These are phyloP conservation scores for Psettodes erumei DNA, from an alignment of 2,113 vertebrate species.

Conservation along the genomic window DNA sequence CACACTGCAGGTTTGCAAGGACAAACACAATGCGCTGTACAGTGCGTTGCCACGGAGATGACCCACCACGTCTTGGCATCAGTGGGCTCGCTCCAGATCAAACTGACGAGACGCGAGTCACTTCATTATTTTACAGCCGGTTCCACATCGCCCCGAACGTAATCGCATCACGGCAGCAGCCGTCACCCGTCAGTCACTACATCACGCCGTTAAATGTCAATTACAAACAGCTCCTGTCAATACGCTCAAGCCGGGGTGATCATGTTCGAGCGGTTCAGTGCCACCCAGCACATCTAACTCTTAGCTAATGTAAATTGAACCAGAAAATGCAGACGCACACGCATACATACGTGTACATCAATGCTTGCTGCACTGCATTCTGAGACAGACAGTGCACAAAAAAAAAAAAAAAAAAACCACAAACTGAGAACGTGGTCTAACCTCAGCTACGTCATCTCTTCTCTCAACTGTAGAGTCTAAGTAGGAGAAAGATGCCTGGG, in stretches of 20 bases:
- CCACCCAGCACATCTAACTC: constrained; percentile 27
- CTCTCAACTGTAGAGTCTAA: neutral
- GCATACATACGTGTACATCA: neutral
- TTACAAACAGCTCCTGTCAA: constrained; percentile 54
- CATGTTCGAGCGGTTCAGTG: constrained; percentile 13
- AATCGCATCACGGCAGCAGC: constrained; percentile 29
- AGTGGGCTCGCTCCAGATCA: constrained; percentile 50
- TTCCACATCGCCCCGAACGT: constrained; percentile 17
- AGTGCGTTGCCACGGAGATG: constrained; percentile 7
- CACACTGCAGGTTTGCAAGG: constrained; percentile 26
- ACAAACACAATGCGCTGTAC: constrained; percentile 8
- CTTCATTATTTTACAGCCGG: constrained; percentile 38
- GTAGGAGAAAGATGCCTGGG: neutral
- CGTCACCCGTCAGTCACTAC: constrained; percentile 37
- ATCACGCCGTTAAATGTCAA: constrained; percentile 62
- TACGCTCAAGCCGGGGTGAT: constrained; percentile 24
- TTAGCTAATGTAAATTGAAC: constrained; percentile 15
- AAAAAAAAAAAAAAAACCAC: too few species aligned
- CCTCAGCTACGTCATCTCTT: neutral
- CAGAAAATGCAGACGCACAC: constrained; percentile 7
- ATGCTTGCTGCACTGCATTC: neutral
- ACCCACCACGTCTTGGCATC: constrained; percentile 45
- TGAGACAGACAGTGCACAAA: neutral
- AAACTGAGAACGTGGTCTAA: neutral
- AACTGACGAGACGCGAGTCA: constrained; percentile 67